Evolutionary conservation across 1,140 invertebrate species (phyloP), one percentile per base, ranked within the genome.

Genomic region (Cotesia glomerata): DNA sequence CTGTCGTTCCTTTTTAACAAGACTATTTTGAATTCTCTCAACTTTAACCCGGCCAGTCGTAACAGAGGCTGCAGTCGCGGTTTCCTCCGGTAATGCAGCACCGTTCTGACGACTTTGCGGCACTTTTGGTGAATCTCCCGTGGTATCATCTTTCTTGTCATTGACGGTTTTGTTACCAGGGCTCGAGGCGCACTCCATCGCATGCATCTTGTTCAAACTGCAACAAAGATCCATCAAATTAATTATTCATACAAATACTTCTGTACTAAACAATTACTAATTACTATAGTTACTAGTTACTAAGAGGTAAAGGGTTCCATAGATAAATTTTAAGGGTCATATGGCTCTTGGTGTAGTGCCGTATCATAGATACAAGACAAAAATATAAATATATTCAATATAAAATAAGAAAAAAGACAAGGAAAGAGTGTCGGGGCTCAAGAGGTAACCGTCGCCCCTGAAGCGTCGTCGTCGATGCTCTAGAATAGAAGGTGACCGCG

Each of bases 201-300:
- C 82, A 66, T 86, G 86, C 85, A 87, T 87, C 65, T 81, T 87
- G 81, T 86, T 86, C 69, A 86, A 77, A 51, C 84, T 86, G 74
- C 39, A 76, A 81, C 75, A 75, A 45, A 49, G 36, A 73, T 72
- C 14, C 59, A 62, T 67, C 16, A 61, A 62, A 49, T 34, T 39
- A 26, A 54, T 54, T 34, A 66, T 26, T 18, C 14, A 58, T 18
- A 45, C 0, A 45, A 9, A 45, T 45, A 45, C 36, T 39, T 45
- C 8, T 0, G 5, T 9, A 45, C 39, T 2, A 26, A 26, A 26
- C 26, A 2, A 26, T 26, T 26, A 26, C 26, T 26, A 26, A 0
- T 26, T 26, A 26, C 3, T 26, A 26, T 26, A 26, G 1, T 26
- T 26, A 26, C 3, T 26, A 26, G 3, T 26, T 26, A 26, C 26